These are phyloP conservation scores for Halocynthia roretzi DNA, from an alignment of 23 tunicate species.

Conservation along the genomic window DNA sequence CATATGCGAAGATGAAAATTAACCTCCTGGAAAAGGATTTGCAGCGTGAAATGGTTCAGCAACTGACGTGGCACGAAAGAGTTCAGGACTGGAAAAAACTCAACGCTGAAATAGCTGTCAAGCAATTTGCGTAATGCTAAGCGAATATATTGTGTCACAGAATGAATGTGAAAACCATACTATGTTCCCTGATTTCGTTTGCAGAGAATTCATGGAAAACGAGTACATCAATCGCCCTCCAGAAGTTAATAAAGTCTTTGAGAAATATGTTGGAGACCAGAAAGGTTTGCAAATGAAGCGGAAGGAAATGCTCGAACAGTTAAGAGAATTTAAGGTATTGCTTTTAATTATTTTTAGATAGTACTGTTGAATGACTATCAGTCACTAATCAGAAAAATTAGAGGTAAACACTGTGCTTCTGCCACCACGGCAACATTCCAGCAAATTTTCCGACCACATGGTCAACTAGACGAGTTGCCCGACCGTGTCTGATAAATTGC, in stretches of 20 bases:
- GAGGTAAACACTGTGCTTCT: neutral
- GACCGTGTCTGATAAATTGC: no score
- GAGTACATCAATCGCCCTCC: conserved; percentile 45
- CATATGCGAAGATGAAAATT: conserved; percentile 58
- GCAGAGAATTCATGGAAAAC: conserved; percentile 63
- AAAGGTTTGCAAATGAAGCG: conserved; percentile 28
- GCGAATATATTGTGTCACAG: neutral
- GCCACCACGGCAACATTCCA: neutral
- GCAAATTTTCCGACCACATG: no score
- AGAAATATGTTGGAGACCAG: conserved; percentile 54
- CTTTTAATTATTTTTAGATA: neutral
- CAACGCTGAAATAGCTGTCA: conserved; percentile 66
- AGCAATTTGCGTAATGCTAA: conserved; percentile 48
- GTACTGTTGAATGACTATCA: neutral
- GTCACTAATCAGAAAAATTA: neutral
- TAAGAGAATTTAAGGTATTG: conserved; percentile 67
- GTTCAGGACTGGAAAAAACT: conserved; percentile 81
- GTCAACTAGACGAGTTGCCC: no score
- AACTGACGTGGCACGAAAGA: conserved; percentile 61
- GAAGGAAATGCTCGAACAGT: conserved; percentile 48
- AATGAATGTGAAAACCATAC: neutral
- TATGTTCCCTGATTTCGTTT: neutral
- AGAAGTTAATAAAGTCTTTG: conserved; percentile 33
- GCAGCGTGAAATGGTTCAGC: conserved; percentile 56
- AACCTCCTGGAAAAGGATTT: conserved; percentile 71